Evolutionary conservation across 2,888 invertebrate species (phyloP), one percentile per base, ranked within the genome.

Genomic region (Standfussiana lucernea): DNA sequence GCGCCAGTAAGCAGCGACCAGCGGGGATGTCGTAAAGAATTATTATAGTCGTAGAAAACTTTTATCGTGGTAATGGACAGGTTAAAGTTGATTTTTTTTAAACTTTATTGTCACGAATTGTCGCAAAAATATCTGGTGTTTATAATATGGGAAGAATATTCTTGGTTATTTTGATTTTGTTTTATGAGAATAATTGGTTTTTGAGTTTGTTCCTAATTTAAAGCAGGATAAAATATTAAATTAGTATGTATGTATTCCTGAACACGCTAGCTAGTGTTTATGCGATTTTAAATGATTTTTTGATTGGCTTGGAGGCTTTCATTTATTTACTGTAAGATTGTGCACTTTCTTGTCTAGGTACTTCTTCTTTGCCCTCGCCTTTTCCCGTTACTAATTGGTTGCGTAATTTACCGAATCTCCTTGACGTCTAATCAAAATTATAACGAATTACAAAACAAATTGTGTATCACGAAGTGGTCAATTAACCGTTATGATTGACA

Each of bases 21-120:
- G 61, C 62, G 21, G 50, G 37, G 56, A 72, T 62, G 77, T 78
- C 86, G 85, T 88, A 86, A 86, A 88, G 66, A 82, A 87, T 80
- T 79, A 88, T 85, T 83, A 76, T 74, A 67, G 75, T 37, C 70
- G 73, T 80, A 77, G 83, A 75, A 83, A 85, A 83, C 67, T 84
- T 84, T 88, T 84, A 82, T 86, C 71, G 56, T 71, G 53, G 61
- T 66, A 45, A 70, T 74, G 35, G n/a, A 76, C 28, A 45, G 45
- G 59, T 68, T 61, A 61, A 61, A 61, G 21, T 21, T 35, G 50
- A 32, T 73, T 40, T 15, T 32, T 6, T 35, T 75, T 42, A 15
- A 15, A 42, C 7, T 15, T 47, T 50, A 32, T 56, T 15, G 50
- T 32, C 37, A 47, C 2, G 10, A 28, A 24, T 21, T 47, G 15